phyloP scores from a whole-genome alignment of 1,140 invertebrate genomes.

The Listronotus bonariensis region DNA sequence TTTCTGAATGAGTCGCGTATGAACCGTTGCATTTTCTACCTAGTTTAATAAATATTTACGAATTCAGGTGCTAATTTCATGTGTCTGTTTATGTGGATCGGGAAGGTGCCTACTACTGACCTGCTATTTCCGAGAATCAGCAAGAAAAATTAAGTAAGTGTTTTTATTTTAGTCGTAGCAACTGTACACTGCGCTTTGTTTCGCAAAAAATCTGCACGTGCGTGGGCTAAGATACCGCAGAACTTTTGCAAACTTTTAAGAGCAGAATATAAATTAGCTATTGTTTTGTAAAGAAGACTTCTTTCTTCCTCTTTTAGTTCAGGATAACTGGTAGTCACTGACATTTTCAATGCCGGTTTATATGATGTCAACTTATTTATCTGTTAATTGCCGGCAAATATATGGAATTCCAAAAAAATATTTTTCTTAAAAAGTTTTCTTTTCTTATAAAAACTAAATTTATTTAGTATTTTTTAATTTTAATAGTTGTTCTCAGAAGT shows the following conservation, averaged over 20 bases:
- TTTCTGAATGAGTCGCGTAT: slow-evolving; percentile 25
- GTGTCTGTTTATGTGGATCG: slow-evolving; percentile 22
- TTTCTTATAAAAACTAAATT: too few relatives aligned
- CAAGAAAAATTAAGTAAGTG: slow-evolving; percentile 28
- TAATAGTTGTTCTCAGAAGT: slow-evolving; percentile 6
- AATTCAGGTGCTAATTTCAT: slow-evolving; percentile 22
- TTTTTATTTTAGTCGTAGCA: neutral
- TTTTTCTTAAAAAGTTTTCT: too few relatives aligned
- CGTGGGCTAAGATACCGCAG: slow-evolving; percentile 17
- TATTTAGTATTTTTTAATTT: neutral
- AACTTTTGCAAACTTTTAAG: slow-evolving; percentile 14
- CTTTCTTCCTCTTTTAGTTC: too few relatives aligned
- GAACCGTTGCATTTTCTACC: slow-evolving; percentile 12
- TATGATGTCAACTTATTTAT: too few relatives aligned
- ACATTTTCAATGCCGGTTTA: too few relatives aligned
- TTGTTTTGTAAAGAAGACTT: slow-evolving; percentile 1
- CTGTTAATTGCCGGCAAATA: too few relatives aligned
- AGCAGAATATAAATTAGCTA: slow-evolving; percentile 9
- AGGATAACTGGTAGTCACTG: too few relatives aligned
- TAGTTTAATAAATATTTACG: slow-evolving; percentile 7
- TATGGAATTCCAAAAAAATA: too few relatives aligned
- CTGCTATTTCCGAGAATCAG: slow-evolving; percentile 9
- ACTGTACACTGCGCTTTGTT: neutral
- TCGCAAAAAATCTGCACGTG: slow-evolving; percentile 27
- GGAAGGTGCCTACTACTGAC: slow-evolving; percentile 4